Evolutionary conservation across 2,113 vertebrate species (phyloP).

Genomic region (Callipepla squamata): DNA sequence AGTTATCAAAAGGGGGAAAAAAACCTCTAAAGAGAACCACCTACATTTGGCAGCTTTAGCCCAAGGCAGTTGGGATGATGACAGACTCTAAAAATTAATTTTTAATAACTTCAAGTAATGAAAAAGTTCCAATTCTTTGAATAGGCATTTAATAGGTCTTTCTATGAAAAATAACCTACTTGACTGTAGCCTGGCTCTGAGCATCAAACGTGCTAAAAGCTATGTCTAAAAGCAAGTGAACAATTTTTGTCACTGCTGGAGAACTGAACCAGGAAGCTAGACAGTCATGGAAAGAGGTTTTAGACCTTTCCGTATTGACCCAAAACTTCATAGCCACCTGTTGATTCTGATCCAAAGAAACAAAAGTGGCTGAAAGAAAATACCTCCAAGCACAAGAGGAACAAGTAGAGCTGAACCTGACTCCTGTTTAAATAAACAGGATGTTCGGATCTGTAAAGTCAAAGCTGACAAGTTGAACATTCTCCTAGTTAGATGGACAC

Average conservation of each 20-base stretch:
- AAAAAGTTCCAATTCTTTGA: background rate
- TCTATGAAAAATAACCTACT: background rate
- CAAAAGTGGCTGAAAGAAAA: slow-evolving; percentile 8
- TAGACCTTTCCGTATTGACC: background rate
- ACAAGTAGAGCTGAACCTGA: background rate
- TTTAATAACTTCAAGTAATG: background rate
- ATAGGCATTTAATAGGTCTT: background rate
- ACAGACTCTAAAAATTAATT: background rate
- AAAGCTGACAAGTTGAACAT: background rate
- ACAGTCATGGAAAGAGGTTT: background rate
- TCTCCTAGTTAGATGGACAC: background rate
- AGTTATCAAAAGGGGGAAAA: background rate
- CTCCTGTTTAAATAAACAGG: background rate
- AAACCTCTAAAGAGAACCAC: background rate
- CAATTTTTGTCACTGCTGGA: background rate
- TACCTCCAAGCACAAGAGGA: background rate
- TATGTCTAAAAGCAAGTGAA: background rate
- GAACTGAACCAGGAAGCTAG: background rate
- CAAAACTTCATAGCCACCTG: background rate
- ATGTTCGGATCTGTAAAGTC: background rate
- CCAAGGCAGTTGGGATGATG: background rate
- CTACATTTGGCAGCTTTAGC: background rate
- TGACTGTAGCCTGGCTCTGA: background rate
- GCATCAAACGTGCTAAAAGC: background rate
- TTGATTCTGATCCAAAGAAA: slow-evolving; percentile 22